Percentiles rank a stretch among this genome's conserved stretches.
Evolutionary conservation across 1,140 invertebrate species (phyloP).

Genomic region (Lucilia sericata): DNA sequence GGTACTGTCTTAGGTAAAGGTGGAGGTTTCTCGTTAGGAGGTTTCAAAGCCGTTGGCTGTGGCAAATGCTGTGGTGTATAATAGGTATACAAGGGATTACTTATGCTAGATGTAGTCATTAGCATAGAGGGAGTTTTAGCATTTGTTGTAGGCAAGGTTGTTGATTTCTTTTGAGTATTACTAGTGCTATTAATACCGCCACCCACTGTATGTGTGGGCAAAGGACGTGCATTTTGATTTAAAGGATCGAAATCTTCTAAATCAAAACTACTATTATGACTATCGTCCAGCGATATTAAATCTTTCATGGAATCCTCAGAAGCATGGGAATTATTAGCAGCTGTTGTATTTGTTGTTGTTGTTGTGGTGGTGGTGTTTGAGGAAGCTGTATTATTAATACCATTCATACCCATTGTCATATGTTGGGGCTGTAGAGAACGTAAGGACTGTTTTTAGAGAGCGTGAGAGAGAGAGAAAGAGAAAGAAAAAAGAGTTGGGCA

Average conservation of each 20-base stretch:
- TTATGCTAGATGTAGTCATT: constrained; percentile 57
- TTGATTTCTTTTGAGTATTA: constrained; percentile 62
- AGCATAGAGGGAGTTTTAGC: constrained; percentile 49
- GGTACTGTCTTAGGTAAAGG: constrained; percentile 48
- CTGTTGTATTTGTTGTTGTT: not conserved
- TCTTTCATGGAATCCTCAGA: constrained; percentile 62
- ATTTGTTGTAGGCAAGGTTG: constrained; percentile 67
- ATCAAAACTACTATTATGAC: constrained; percentile 65
- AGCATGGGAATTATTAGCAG: not conserved
- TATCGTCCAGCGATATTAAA: constrained; percentile 67
- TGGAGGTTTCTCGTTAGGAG: constrained; percentile 54
- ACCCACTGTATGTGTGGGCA: constrained; percentile 51
- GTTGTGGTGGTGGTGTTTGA: not conserved
- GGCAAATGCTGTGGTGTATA: constrained; percentile 68
- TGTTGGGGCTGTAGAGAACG: constrained; percentile 53
- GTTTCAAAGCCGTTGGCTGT: constrained; percentile 43
- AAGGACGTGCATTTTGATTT: constrained; percentile 65
- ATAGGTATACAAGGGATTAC: constrained; percentile 74
- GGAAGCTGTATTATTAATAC: constrained; percentile 40
- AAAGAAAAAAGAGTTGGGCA: constrained; percentile 40
- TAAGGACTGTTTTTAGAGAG: constrained; percentile 50
- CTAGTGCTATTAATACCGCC: constrained; percentile 61
- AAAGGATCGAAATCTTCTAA: constrained; percentile 66
- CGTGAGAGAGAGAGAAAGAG: constrained; percentile 30
- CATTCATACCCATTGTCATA: constrained; percentile 32